Conservation (phyloP, 2,888 invertebrate genomes). For the Brenthis daphne region DNA sequence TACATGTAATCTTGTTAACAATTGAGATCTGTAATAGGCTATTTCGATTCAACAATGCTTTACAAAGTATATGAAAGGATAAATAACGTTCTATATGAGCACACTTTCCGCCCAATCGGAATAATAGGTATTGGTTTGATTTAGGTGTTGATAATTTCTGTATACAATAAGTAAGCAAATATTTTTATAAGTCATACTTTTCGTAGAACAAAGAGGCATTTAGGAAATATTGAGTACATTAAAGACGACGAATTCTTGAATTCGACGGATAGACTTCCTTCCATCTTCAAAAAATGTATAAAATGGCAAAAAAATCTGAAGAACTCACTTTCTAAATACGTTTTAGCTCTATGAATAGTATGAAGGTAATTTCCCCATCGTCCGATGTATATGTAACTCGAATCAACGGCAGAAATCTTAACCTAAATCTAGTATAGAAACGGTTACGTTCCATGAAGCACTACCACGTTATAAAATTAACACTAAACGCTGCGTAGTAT, state of each 20-base stretch:
- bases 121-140: conserved; percentile 1
- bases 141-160: conserved; percentile 18
- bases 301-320: not conserved
- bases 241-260: not conserved
- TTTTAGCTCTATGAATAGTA: conserved; percentile 17
- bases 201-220: conserved; percentile 12
- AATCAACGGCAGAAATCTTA: conserved; percentile 56
- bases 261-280: not conserved
- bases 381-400: conserved; percentile 44
- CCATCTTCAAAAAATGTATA: not conserved
- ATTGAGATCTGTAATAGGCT: conserved; percentile 19
- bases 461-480: conserved; percentile 74
- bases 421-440: conserved; percentile 57
- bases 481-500: conserved; percentile 73
- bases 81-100: conserved; percentile 10
- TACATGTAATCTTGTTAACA: not conserved
- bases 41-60: conserved; percentile 16
- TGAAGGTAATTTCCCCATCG: conserved; percentile 43
- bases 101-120: conserved; percentile 8
- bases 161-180: conserved; percentile 41
- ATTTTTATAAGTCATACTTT: conserved; percentile 42
- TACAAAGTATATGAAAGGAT: conserved; percentile 13
- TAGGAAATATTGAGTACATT: not conserved
- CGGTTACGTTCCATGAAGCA: conserved; percentile 65
- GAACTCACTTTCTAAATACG: conserved; percentile 5